These are phyloP conservation scores for Siderastrea radians DNA, from an alignment of 92 coral and sea anemone species.

Conservation along the genomic window DNA sequence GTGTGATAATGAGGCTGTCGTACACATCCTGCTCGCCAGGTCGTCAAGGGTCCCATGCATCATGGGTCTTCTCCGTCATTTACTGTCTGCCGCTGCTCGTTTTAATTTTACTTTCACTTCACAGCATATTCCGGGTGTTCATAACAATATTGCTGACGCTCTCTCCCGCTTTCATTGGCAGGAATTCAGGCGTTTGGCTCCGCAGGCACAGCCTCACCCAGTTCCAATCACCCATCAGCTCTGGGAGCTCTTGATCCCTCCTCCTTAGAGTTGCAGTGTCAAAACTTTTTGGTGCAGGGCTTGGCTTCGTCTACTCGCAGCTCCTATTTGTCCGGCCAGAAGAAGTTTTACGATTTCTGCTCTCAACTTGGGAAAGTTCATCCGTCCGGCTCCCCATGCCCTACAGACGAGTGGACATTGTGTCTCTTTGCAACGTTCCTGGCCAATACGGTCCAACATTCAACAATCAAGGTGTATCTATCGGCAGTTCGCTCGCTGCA, in stretches of 20 bases:
- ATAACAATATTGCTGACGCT: conserved; percentile 53
- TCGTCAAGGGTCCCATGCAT: conserved; percentile 36
- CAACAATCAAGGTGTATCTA: too few species aligned
- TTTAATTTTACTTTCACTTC: too few species aligned
- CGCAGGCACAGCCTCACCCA: conserved; percentile 21
- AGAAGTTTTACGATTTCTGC: too few species aligned
- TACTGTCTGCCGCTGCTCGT: conserved; percentile 24
- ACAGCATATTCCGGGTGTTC: conserved; percentile 45
- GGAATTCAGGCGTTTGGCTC: conserved; percentile 58
- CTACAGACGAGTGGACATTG: conserved; percentile 19
- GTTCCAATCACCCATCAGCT: too few species aligned
- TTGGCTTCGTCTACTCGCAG: too few species aligned
- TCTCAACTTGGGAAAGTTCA: too few species aligned
- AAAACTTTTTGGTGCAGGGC: too few species aligned
- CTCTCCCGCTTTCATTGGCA: conserved; percentile 57
- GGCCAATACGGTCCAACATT: conserved; percentile 6
- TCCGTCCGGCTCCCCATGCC: neutral
- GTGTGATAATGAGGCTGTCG: conserved; percentile 69
- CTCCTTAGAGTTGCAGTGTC: too few species aligned
- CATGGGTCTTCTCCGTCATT: conserved; percentile 55
- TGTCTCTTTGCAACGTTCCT: neutral
- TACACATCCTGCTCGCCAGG: conserved; percentile 43
- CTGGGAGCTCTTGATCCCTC: too few species aligned
- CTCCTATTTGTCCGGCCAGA: too few species aligned
- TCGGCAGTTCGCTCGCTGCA: too few species aligned